phyloP scores from a whole-genome alignment of 2,888 invertebrate species.

The Oscheius sp. region DNA sequence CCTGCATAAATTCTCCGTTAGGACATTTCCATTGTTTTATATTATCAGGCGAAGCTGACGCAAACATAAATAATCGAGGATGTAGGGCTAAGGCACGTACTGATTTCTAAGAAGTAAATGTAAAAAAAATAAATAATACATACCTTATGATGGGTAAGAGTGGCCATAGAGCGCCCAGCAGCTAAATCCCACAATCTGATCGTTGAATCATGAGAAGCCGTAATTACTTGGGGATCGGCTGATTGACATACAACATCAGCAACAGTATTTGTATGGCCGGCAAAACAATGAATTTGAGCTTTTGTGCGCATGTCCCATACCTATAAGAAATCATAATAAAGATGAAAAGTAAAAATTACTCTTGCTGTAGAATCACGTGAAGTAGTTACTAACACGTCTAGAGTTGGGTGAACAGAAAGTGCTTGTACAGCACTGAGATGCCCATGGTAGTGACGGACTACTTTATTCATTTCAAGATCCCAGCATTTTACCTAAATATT shows the following conservation, averaged over 20 bases:
- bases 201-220: constrained; percentile 86
- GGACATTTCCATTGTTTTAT: constrained; percentile 99
- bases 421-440: constrained; percentile 93
- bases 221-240: constrained; percentile 83
- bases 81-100: constrained; percentile 76
- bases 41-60: constrained; percentile 96
- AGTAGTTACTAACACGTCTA: constrained; percentile 91
- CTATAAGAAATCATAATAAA: constrained; percentile 54
- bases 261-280: constrained; percentile 95
- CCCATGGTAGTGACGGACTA: constrained; percentile 91
- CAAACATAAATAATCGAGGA: constrained; percentile 84
- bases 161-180: constrained; percentile 90
- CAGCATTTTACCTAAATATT: constrained; percentile 86
- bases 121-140: background rate
- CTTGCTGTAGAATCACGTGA: constrained; percentile 94
- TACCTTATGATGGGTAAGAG: constrained; percentile 92
- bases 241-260: constrained; percentile 92
- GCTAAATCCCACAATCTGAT: constrained; percentile 96
- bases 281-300: constrained; percentile 93
- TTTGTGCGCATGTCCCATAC: constrained; percentile 99
- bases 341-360: constrained; percentile 62
- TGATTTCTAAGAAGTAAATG: constrained; percentile 75
- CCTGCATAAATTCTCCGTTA: constrained; percentile 89
- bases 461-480: constrained; percentile 99
- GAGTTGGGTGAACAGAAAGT: constrained; percentile 89